Conservation (phyloP, 1,140 invertebrate genomes). For the Asobara japonica region DNA sequence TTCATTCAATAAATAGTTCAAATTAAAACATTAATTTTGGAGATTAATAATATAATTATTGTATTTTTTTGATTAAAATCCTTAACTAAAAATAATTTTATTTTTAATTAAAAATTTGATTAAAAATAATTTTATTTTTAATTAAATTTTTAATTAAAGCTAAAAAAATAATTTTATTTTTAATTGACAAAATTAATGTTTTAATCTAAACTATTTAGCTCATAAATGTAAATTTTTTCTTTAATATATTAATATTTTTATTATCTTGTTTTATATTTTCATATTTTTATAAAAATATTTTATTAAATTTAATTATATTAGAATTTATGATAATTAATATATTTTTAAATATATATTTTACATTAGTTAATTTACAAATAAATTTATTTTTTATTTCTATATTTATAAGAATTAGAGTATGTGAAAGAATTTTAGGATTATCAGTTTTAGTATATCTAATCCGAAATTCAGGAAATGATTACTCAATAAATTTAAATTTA, state of each 20-base stretch:
- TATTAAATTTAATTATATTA: constrained; percentile 5
- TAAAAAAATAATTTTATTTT: no score
- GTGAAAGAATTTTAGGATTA: not conserved
- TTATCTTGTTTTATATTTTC: constrained; percentile 43
- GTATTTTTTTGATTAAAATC: no score
- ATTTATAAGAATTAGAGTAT: not conserved
- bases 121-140: no score
- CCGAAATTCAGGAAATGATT: not conserved
- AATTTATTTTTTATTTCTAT: not conserved
- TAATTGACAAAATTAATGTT: no score
- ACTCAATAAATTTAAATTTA: not conserved
- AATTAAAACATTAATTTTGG: no score
- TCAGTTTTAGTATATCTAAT: not conserved
- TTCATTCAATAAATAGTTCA: no score
- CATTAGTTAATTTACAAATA: not conserved
- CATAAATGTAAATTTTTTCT: constrained; percentile 53
- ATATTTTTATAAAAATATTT: not conserved
- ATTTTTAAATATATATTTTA: not conserved
- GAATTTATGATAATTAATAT: constrained; percentile 8
- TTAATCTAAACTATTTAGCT: no score
- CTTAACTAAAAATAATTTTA: no score
- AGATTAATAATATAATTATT: no score
- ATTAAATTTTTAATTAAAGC: no score
- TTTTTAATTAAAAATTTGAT: no score
- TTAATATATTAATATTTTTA: constrained; percentile 28